A percentile compares a stretch with the other conserved stretches of the same genome.
phyloP scores from a whole-genome alignment of 2,888 invertebrate species.

The Opisthograptis luteolata region DNA sequence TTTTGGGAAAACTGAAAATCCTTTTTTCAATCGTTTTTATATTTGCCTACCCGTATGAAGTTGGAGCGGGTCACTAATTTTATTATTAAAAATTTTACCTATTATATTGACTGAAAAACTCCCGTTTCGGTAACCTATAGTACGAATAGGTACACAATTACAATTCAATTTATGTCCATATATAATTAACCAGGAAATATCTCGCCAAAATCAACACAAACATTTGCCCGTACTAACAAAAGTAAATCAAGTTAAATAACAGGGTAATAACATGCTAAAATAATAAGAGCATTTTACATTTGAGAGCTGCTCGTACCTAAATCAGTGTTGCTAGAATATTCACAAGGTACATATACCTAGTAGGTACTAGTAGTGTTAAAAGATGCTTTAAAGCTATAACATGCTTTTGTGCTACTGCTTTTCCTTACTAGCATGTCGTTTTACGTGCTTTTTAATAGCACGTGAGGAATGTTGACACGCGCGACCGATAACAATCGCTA shows the following conservation, averaged over 20 bases:
- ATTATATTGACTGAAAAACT: background rate
- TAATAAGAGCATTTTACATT: background rate
- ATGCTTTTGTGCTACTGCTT: too few relatives aligned
- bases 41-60: too few relatives aligned
- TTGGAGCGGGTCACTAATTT: too few relatives aligned
- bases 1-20: too few relatives aligned
- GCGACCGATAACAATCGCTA: too few relatives aligned
- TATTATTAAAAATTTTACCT: too few relatives aligned
- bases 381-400: too few relatives aligned
- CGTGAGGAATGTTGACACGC: too few relatives aligned
- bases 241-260: constrained; percentile 17
- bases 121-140: constrained; percentile 1
- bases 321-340: constrained; percentile 15
- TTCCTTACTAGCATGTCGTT: too few relatives aligned
- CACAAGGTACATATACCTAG: background rate
- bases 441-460: too few relatives aligned
- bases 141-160: constrained; percentile 4
- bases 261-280: constrained; percentile 6
- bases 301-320: constrained; percentile 1
- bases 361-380: too few relatives aligned
- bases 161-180: constrained; percentile 14
- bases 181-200: constrained; percentile 9
- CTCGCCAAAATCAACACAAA: constrained; percentile 2
- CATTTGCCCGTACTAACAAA: background rate
- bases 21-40: too few relatives aligned